Conservation (phyloP, 2,113 vertebrate genomes). For the Macquaria australasica region DNA sequence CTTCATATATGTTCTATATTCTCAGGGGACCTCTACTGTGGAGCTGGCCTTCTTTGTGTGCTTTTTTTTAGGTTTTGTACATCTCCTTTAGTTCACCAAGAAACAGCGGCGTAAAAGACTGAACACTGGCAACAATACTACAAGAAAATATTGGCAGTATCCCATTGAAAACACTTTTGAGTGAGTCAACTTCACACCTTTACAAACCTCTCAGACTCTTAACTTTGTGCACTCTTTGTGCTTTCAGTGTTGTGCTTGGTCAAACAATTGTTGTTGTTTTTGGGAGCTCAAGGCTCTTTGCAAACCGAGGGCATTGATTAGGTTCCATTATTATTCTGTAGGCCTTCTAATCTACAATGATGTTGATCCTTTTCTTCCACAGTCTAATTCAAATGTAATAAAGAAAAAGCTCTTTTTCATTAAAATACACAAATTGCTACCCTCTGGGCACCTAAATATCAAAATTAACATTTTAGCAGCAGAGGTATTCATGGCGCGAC, state of each 20-base stretch:
- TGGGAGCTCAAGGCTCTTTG: neutral
- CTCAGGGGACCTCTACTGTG: neutral
- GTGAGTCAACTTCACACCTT: neutral
- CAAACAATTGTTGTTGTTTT: neutral
- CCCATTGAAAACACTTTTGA: neutral
- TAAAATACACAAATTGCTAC: neutral
- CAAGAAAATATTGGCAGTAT: neutral
- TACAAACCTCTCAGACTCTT: neutral
- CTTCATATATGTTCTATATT: neutral
- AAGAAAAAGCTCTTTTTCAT: neutral
- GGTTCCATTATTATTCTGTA: neutral
- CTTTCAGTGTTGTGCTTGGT: neutral
- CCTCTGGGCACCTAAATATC: neutral
- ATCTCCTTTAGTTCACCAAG: neutral
- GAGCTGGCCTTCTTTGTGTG: neutral
- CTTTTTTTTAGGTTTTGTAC: neutral
- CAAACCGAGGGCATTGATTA: neutral
- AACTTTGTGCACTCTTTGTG: neutral
- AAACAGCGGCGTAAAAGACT: neutral
- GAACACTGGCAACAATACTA: neutral
- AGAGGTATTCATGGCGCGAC: neutral
- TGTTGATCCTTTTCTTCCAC: neutral
- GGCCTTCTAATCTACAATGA: neutral
- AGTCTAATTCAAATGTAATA: neutral
- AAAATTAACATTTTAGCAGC: neutral